Evolutionary conservation across 2,797 vertebrate species (phyloP).

Genomic region (Catharus ustulatus): DNA sequence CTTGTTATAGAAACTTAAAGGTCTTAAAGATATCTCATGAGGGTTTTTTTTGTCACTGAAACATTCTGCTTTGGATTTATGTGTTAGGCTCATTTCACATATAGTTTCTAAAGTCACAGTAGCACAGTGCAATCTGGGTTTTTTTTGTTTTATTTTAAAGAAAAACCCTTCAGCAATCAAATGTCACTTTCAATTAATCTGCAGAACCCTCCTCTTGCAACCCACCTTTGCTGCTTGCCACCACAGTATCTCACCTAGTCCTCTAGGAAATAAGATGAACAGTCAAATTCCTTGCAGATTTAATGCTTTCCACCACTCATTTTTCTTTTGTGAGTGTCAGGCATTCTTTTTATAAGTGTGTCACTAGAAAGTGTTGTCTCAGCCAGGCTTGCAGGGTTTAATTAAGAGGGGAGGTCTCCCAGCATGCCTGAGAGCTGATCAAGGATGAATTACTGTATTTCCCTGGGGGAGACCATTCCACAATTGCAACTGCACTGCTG

Average conservation of each 20-base stretch:
- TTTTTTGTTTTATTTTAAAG: neutral
- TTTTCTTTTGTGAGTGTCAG: conserved; percentile 1
- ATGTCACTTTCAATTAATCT: neutral
- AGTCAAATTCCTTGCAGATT: neutral
- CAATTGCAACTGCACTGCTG: neutral
- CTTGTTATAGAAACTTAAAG: conserved; percentile 35
- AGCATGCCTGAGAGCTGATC: neutral
- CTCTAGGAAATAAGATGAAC: neutral
- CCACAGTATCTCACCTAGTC: neutral
- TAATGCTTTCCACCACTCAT: neutral
- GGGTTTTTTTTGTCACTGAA: neutral
- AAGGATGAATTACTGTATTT: neutral
- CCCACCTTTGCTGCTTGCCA: neutral
- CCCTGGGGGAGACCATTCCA: neutral
- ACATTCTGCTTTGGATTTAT: neutral
- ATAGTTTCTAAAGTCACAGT: neutral
- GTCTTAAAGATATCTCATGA: conserved; percentile 2
- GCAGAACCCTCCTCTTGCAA: neutral
- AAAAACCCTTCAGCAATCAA: neutral
- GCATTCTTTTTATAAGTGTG: neutral
- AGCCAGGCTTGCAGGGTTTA: neutral
- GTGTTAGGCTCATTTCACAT: neutral
- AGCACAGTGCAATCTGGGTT: neutral
- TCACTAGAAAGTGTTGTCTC: neutral
- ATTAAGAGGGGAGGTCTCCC: neutral